Evolutionary conservation across 1,140 invertebrate genomes (phyloP), one percentile per base, ranked within the genome.

Genomic region (Thaumetopoea pityocampa): DNA sequence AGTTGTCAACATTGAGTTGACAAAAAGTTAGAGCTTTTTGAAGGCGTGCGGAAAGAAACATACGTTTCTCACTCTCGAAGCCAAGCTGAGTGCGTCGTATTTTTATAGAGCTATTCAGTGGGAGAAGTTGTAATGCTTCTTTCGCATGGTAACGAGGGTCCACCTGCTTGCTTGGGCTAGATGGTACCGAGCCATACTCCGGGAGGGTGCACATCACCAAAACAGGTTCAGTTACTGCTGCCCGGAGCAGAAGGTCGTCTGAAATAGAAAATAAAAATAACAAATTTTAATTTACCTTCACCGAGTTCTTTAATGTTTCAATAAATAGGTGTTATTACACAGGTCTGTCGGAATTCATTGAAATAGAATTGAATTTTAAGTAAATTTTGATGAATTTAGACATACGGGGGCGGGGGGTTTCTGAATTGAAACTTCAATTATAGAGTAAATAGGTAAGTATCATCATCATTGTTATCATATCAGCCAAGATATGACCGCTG

Each of bases 1-100:
- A 85, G 64, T 84, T 82, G 72, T 86, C 85, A 77, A 85, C 81
- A 50, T 89, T 88, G 15, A 88, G 80, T 78, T 89, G 88, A 77
- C 88, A 89, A 71, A 88, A 89, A 68, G 87, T 88, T 41, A 89
- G 79, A 70, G 88, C 87, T 73, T 88, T 89, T 55, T 89, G 88
- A 27, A 89, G 86, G 57, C 87, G 87, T 5, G 86, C 76, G 61
- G 88, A 88, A 43, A 88, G 84, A 57, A 88, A 85, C 87, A 89
- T 88, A 23, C 87, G 73, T 50, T 89, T 88, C 47, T 89, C 88
- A 32, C 67, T 85, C 17, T 88, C 88, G 50, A 87, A 89, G 38
- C 88, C 88, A 28, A 89, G 68, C 47, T 86, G 80, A 1, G 86
- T 86, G 46, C 86, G 86, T 2, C 87, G 67, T 28, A 89, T 55